Conservation (phyloP, 2,113 vertebrate genomes). For the Corythornis madagascariensis region DNA sequence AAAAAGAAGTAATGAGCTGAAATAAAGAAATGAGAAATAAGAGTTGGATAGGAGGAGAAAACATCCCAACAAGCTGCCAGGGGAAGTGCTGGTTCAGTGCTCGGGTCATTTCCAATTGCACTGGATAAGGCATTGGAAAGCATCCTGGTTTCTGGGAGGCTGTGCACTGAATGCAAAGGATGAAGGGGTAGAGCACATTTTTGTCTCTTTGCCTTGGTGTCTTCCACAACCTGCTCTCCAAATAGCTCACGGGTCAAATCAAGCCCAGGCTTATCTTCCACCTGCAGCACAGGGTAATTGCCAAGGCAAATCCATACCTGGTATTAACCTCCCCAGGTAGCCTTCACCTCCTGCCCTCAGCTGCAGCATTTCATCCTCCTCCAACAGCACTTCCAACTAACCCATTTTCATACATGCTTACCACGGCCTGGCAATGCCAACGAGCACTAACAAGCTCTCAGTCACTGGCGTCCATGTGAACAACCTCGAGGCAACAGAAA, state of each 20-base stretch:
- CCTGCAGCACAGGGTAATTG: background rate
- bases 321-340: background rate
- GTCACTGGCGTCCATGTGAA: background rate
- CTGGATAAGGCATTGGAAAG: slow-evolving; percentile 30
- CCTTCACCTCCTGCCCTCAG: background rate
- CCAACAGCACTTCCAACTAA: background rate
- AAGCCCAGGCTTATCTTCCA: background rate
- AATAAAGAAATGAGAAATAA: slow-evolving; percentile 32
- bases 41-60: slow-evolving; percentile 23
- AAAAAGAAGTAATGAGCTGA: slow-evolving; percentile 43
- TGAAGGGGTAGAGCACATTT: background rate
- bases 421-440: background rate
- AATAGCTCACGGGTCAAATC: background rate
- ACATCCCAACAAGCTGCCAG: slow-evolving; percentile 48
- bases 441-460: background rate
- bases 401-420: background rate
- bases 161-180: background rate
- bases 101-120: slow-evolving; percentile 30
- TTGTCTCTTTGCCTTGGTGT: background rate
- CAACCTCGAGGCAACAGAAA: background rate
- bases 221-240: background rate
- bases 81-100: slow-evolving; percentile 21
- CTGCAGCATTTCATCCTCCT: background rate
- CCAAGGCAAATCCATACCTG: background rate
- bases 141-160: slow-evolving; percentile 20